A percentile compares a stretch with the other conserved stretches of the same genome.
Conservation (phyloP, 2,113 vertebrate species). For the Coracopsis vasa region DNA sequence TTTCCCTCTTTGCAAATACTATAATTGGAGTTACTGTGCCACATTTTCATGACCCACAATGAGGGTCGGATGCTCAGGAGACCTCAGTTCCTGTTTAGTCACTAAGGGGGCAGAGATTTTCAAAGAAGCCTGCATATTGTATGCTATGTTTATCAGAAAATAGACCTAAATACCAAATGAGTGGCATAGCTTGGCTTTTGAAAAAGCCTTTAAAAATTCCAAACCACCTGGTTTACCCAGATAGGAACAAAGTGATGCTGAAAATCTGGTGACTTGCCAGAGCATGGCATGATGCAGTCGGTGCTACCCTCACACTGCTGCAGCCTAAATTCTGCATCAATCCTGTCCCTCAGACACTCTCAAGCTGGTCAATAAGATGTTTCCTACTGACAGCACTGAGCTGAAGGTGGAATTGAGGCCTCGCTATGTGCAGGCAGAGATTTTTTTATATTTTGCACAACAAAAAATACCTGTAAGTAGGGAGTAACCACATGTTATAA, state of each 20-base stretch:
- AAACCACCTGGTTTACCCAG: background rate
- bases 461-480: background rate
- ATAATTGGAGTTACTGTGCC: background rate
- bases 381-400: background rate
- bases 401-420: background rate
- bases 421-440: background rate
- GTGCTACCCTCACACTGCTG: background rate
- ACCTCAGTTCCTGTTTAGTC: constrained; percentile 25
- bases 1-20: constrained; percentile 41
- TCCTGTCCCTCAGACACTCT: background rate
- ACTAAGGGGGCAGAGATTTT: background rate
- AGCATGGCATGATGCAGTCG: background rate
- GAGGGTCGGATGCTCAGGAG: background rate
- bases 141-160: constrained; percentile 16
- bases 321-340: background rate
- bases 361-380: background rate
- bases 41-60: constrained; percentile 14
- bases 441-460: background rate
- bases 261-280: background rate
- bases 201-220: background rate
- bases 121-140: background rate
- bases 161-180: background rate
- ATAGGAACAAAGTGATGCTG: background rate
- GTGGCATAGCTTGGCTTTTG: background rate
- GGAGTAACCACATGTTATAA: background rate